These are phyloP conservation scores for Takifugu rubripes DNA, from an alignment of 2,797 vertebrate species.

Conservation along the genomic window DNA sequence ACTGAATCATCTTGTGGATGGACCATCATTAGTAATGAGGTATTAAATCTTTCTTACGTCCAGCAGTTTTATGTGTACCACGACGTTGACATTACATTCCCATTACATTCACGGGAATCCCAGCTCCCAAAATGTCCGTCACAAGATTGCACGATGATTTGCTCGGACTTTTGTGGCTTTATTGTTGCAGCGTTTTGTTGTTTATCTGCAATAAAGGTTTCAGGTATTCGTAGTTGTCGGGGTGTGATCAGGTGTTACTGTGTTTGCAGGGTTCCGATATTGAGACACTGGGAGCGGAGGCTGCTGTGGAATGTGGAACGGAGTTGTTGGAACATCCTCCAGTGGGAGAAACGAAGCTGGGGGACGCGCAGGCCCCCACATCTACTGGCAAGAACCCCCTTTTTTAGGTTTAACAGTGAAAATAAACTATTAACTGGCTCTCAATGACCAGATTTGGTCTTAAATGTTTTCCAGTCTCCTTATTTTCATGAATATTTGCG, in stretches of 20 bases:
- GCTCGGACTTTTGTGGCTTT: too few relatives aligned
- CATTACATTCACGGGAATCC: background rate
- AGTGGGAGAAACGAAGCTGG: constrained; percentile 58
- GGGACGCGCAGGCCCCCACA: constrained; percentile 45
- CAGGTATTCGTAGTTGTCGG: too few relatives aligned
- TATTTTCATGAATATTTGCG: too few relatives aligned
- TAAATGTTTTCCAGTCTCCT: too few relatives aligned
- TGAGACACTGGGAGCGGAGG: constrained; percentile 82
- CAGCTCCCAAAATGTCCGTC: background rate
- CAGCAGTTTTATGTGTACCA: background rate
- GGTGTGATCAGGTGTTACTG: background rate
- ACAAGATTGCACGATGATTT: too few relatives aligned
- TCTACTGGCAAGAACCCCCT: constrained; percentile 52
- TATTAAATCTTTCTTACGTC: constrained; percentile 43
- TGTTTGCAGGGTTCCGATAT: constrained; percentile 86
- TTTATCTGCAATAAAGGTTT: too few relatives aligned
- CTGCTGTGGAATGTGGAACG: constrained; percentile 52
- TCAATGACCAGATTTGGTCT: too few relatives aligned
- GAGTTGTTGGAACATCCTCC: constrained; percentile 61
- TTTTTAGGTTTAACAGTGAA: background rate
- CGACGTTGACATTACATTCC: background rate
- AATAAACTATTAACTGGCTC: too few relatives aligned
- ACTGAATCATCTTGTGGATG: constrained; percentile 95
- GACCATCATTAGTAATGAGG: constrained; percentile 96
- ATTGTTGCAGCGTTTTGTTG: too few relatives aligned